These are phyloP conservation scores for Sesamia nonagrioides DNA, from an alignment of 1,140 invertebrate species.

Conservation along the genomic window DNA sequence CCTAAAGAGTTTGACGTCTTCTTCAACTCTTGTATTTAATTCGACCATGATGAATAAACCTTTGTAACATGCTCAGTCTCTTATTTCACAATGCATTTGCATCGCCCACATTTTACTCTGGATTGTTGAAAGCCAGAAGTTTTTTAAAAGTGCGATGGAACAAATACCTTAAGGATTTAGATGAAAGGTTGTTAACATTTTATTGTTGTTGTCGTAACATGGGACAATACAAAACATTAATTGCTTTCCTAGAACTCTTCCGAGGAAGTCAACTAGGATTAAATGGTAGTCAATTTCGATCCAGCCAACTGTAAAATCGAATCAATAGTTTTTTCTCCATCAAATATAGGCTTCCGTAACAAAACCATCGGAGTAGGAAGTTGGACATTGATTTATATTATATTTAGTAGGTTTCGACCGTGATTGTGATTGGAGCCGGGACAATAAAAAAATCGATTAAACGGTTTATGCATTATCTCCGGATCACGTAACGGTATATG, in stretches of 20 bases:
- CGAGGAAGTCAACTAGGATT: constrained; percentile 31
- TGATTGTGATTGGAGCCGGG: constrained; percentile 5
- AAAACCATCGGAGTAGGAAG: constrained; percentile 47
- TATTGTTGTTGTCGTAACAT: neutral
- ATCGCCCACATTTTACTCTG: too few species aligned
- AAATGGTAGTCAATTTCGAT: constrained; percentile 32
- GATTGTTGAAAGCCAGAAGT: too few species aligned
- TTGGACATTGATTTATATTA: constrained; percentile 29
- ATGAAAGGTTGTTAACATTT: too few species aligned
- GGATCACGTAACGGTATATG: neutral
- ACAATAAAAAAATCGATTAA: neutral
- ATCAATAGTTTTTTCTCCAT: constrained; percentile 50
- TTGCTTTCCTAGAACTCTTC: neutral
- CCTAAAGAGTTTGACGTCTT: neutral
- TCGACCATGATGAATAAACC: neutral
- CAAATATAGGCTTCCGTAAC: constrained; percentile 48
- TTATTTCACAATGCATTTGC: too few species aligned
- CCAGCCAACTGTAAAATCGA: constrained; percentile 51
- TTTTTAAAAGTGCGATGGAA: too few species aligned
- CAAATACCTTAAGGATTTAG: too few species aligned
- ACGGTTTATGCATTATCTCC: neutral
- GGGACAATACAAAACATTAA: neutral
- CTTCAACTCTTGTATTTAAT: neutral
- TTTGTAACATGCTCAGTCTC: neutral
- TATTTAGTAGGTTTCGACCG: constrained; percentile 8